Conservation (phyloP, 2,888 invertebrate genomes). For the Xylota segnis region DNA sequence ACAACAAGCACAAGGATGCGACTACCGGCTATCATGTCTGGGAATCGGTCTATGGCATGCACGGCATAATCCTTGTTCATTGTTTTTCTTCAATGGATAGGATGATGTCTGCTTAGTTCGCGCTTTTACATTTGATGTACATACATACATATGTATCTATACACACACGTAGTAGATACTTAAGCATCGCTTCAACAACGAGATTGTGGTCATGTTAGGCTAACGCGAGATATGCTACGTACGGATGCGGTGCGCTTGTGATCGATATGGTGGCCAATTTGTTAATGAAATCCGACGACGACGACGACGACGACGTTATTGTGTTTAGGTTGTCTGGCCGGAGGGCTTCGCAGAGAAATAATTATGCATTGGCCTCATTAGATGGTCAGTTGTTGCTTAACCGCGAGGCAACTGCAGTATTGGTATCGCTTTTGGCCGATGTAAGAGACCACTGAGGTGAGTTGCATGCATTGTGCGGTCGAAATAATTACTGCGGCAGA, state of each 20-base stretch:
- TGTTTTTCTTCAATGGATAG: slow-evolving; percentile 29
- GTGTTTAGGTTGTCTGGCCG: neutral
- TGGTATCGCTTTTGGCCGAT: slow-evolving; percentile 10
- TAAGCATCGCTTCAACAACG: slow-evolving; percentile 14
- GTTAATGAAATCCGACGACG: slow-evolving; percentile 56
- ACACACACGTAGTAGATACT: neutral
- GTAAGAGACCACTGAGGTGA: slow-evolving; percentile 19
- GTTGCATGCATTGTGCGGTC: slow-evolving; percentile 49
- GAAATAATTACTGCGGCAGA: slow-evolving; percentile 62
- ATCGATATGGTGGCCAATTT: slow-evolving; percentile 60
- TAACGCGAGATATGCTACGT: neutral
- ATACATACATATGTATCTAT: too few species aligned
- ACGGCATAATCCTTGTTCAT: slow-evolving; percentile 29
- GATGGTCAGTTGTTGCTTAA: slow-evolving; percentile 46
- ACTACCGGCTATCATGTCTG: slow-evolving; percentile 20
- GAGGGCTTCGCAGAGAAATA: slow-evolving; percentile 10
- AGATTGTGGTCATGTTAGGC: slow-evolving; percentile 40
- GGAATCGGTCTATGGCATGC: slow-evolving; percentile 33
- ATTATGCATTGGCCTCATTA: slow-evolving; percentile 64
- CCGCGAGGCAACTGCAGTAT: slow-evolving; percentile 40
- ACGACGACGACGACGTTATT: slow-evolving; percentile 3
- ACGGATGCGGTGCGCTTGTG: neutral
- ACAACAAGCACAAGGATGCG: slow-evolving; percentile 25
- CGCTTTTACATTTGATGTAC: slow-evolving; percentile 25
- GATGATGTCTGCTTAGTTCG: slow-evolving; percentile 16